A percentile compares a stretch with the other conserved stretches of the same genome.
These are phyloP conservation scores for Tineola bisselliella DNA, from an alignment of 2,888 invertebrate species.

Conservation along the genomic window DNA sequence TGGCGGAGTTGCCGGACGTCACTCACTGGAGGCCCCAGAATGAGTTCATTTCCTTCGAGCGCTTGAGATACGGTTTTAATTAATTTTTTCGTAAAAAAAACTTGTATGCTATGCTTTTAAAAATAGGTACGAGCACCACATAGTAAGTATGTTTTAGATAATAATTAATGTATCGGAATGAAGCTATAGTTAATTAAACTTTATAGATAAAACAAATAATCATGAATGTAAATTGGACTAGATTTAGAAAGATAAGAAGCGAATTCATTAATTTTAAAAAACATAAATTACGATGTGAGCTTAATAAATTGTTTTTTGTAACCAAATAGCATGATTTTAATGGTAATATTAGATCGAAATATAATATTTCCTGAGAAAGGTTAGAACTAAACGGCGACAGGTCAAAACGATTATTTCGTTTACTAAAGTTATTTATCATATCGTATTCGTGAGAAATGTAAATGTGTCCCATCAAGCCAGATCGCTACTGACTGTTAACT, in stretches of 20 bases:
- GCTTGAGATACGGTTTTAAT: conserved; percentile 66
- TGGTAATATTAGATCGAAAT: not conserved
- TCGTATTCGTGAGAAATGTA: conserved; percentile 1
- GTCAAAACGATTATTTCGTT: conserved; percentile 4
- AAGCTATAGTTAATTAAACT: not conserved
- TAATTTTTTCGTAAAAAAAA: conserved; percentile 63
- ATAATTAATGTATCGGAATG: not conserved
- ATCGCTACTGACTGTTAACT: conserved; percentile 31
- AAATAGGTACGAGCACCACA: not conserved
- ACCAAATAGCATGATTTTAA: not conserved
- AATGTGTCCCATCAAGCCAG: not conserved
- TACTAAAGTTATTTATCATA: not conserved
- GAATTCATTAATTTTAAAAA: not conserved
- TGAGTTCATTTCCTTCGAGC: conserved; percentile 68
- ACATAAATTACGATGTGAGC: not conserved
- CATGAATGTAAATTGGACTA: not conserved
- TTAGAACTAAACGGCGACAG: not conserved
- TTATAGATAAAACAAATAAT: conserved; percentile 1
- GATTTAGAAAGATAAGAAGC: not conserved
- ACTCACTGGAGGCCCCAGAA: conserved; percentile 58
- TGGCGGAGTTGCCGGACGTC: conserved; percentile 40
- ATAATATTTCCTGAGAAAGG: conserved; percentile 5
- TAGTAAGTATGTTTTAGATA: not conserved
- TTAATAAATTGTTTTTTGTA: not conserved
- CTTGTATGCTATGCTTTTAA: not conserved